phyloP scores from a whole-genome alignment of 92 coral and sea anemone genomes.

The Phenganax marumi region DNA sequence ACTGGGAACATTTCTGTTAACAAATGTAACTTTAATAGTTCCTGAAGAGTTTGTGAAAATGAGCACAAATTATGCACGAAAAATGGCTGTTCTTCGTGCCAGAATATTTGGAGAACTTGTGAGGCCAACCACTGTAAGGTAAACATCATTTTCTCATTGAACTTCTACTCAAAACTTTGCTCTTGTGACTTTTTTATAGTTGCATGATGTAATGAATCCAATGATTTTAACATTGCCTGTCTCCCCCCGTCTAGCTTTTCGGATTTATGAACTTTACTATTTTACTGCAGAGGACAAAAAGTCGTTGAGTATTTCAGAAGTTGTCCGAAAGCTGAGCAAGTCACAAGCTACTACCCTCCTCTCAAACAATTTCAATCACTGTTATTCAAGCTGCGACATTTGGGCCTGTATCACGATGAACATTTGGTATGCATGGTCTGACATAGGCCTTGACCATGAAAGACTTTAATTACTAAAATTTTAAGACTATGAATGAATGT shows the following conservation, averaged over 20 bases:
- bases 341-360: conserved; percentile 89
- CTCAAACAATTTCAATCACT: conserved; percentile 84
- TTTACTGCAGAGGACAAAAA: conserved; percentile 70
- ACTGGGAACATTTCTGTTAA: too few relatives aligned
- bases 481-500: too few relatives aligned
- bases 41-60: conserved; percentile 28
- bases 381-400: conserved; percentile 77
- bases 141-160: conserved; percentile 2
- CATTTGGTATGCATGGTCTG: conserved; percentile 65
- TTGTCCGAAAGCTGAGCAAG: conserved; percentile 69
- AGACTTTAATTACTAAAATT: too few relatives aligned
- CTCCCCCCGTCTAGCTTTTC: neutral
- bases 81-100: conserved; percentile 87
- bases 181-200: neutral
- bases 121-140: conserved; percentile 88
- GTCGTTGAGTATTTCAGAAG: conserved; percentile 77
- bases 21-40: neutral
- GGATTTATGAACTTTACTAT: neutral
- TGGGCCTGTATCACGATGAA: conserved; percentile 89
- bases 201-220: too few relatives aligned
- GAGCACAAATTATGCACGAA: conserved; percentile 86
- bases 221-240: neutral
- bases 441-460: too few relatives aligned
- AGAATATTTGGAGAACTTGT: conserved; percentile 94
- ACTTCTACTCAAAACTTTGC: too few relatives aligned